Base-by-base conservation (phyloP, 2,888 invertebrate species). In the Ochlodes sylvanus region DNA sequence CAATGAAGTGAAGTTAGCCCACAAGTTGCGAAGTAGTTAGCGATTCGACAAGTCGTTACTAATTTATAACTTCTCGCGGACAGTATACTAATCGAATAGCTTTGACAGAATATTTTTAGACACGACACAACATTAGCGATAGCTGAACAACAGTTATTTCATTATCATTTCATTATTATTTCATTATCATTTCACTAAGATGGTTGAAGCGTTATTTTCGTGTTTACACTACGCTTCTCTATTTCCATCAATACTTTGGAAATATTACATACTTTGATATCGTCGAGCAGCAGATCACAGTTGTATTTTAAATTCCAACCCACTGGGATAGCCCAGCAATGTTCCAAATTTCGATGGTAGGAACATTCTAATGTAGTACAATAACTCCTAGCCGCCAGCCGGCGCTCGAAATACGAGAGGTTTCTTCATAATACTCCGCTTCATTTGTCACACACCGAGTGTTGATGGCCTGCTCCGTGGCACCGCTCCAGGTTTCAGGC, bases 371-470 rank as follows among this genome's bases (percentile, higher is more conserved):
- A 60, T 54, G 60, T 41, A 58, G 19, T 67, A 60, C 60, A 54
- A 60, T 60, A 66, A 66, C 34, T 54, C 17, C 56, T 32, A 7
- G 55, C n/a, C 60, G 38, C 54, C 61, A 68, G 47, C 55, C 56
- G 67, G 61, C 44, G 67, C 61, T 62, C 44, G 47, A 67, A 67
- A 67, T 68, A 61, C 55, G 67, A 68, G 47, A 19, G 84, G 82
- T 86, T 85, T 83, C 82, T 85, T 89, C 88, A 89, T 89, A 89
- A 87, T 82, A 80, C 73, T 81, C 79, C 79, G 86, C 89, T 89
- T 91, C 90, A 91, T 92, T 92, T 90, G 90, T 92, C 91, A 90
- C 81, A 75, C 79, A 73, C 81, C 81, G 81, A 80, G 85, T 88
- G 89, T 88, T 90, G 89, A 90, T 90, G 89, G 88, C 88, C 85